A percentile compares a stretch with the other conserved stretches of the same genome.
phyloP scores from a whole-genome alignment of 2,797 vertebrate species.

The Holocentrus rufus region DNA sequence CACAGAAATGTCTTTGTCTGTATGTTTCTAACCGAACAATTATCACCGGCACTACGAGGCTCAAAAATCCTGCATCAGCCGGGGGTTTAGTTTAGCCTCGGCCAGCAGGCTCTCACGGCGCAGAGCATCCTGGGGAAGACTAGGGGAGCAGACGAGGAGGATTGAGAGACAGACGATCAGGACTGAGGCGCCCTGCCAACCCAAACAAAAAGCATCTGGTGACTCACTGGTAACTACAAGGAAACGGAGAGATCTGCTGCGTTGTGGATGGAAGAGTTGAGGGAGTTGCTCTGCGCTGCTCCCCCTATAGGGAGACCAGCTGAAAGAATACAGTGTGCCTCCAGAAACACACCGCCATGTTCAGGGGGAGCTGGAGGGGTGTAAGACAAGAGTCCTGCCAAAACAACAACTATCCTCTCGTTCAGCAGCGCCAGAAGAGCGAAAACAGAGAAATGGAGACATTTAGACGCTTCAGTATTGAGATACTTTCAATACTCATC shows the following conservation, averaged over 20 bases:
- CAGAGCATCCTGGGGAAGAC: slow-evolving; percentile 31
- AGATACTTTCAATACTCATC: slow-evolving; percentile 7
- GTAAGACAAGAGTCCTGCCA: neutral
- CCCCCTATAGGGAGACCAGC: slow-evolving; percentile 30
- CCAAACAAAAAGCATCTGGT: slow-evolving; percentile 71
- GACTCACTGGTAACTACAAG: slow-evolving; percentile 32
- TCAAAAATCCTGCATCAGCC: slow-evolving; percentile 12
- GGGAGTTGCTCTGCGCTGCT: slow-evolving; percentile 40
- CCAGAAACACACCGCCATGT: slow-evolving; percentile 6
- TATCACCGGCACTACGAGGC: slow-evolving; percentile 17
- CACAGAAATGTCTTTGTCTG: neutral
- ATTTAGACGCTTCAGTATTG: neutral
- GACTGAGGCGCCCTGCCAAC: slow-evolving; percentile 61
- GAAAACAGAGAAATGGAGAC: neutral
- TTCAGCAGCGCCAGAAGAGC: neutral
- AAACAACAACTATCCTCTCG: neutral
- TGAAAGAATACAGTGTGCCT: slow-evolving; percentile 1
- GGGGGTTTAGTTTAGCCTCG: slow-evolving; percentile 29
- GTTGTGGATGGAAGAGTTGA: slow-evolving; percentile 19
- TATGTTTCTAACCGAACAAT: slow-evolving; percentile 32
- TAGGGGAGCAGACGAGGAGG: slow-evolving; percentile 50
- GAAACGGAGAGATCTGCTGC: slow-evolving; percentile 44
- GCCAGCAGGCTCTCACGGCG: slow-evolving; percentile 23
- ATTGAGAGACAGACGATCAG: slow-evolving; percentile 61
- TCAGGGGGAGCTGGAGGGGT: neutral